phyloP scores from a whole-genome alignment of 2,797 vertebrate genomes.

The Lacerta agilis region DNA sequence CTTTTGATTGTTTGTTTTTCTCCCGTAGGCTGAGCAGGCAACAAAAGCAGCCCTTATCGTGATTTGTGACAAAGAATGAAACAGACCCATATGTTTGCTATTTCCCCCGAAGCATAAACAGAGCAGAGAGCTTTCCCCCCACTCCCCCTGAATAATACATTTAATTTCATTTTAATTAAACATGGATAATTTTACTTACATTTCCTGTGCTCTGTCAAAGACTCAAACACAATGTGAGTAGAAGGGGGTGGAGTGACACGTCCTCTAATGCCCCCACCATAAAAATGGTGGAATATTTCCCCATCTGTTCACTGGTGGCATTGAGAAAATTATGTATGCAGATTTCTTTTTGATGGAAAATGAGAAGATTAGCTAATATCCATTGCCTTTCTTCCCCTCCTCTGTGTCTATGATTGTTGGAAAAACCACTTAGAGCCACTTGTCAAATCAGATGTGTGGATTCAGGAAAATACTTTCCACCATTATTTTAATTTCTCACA shows the following conservation, averaged over 20 bases:
- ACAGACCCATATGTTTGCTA: slow-evolving; percentile 64
- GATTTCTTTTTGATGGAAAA: slow-evolving; percentile 30
- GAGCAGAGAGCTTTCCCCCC: slow-evolving; percentile 51
- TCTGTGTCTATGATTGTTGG: slow-evolving; percentile 3
- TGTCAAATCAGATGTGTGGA: neutral
- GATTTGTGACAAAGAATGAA: slow-evolving; percentile 62
- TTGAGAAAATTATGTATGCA: slow-evolving; percentile 51
- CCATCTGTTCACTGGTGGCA: slow-evolving; percentile 74
- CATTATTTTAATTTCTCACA: neutral
- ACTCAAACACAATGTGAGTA: slow-evolving; percentile 71
- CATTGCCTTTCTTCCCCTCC: slow-evolving; percentile 38
- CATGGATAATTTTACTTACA: slow-evolving; percentile 73
- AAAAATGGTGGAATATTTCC: slow-evolving; percentile 64
- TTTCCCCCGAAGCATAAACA: slow-evolving; percentile 65
- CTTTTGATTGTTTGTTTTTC: slow-evolving; percentile 38
- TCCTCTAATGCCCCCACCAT: slow-evolving; percentile 69
- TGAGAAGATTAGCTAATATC: slow-evolving; percentile 22
- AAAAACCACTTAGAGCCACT: neutral
- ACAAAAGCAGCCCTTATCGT: slow-evolving; percentile 45
- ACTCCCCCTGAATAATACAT: slow-evolving; percentile 57
- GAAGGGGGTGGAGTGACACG: slow-evolving; percentile 59
- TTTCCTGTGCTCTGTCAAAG: slow-evolving; percentile 70
- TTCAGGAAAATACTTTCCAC: neutral
- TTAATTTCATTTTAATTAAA: slow-evolving; percentile 79
- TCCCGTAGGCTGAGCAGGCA: slow-evolving; percentile 56